Evolutionary conservation across 37 sponge, comb jelly and placozoan species (phyloP), one percentile per base, ranked within the genome.

Genomic region (Bolinopsis microptera): DNA sequence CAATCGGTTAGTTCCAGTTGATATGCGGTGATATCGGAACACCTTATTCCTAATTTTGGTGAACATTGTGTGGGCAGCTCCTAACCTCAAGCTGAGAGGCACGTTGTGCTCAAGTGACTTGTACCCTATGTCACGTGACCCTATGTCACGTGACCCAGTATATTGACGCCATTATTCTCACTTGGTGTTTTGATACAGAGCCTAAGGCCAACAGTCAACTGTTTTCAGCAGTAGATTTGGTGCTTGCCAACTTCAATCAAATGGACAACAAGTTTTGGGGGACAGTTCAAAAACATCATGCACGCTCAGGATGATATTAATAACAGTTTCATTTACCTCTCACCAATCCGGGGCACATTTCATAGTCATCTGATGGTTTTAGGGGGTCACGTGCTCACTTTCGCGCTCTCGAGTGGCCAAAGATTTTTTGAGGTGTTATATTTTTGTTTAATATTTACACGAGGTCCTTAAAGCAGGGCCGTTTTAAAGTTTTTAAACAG

Each of bases 401-500:
- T 8, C 2, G 80, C 21, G 21, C 0, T 16, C 80, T 77, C 33
- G 36, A 77, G 80, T 77, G 80, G 80, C 33, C 37, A 27, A 16
- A 31, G 37, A 77, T 77, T 77, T 77, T 77, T 77, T 77, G 32
- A 77, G 80, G 80, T 77, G 80, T 77, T 77, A 77, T 32, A 77
- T 77, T 77, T 48, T 48, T 48, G 61, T 48, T 48, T n/a, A n/a
- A n/a, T n/a, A n/a, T n/a, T n/a, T 48, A 48, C 61, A 48, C n/a
- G 61, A 13, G 61, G 61, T 13, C 61, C 61, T 18, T 48, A 48
- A 48, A 48, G 61, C 61, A n/a, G 61, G 61, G 13, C 61, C 61
- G 61, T 48, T 48, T 48, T 48, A 48, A 48, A 48, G 61, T 48
- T 48, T 48, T 48, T 48, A 48, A 48, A 48, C 61, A 48, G 9